Evolutionary conservation across 2,797 vertebrate genomes (phyloP), one percentile per base, ranked within the genome.

Genomic region (Enteromius argenteus): DNA sequence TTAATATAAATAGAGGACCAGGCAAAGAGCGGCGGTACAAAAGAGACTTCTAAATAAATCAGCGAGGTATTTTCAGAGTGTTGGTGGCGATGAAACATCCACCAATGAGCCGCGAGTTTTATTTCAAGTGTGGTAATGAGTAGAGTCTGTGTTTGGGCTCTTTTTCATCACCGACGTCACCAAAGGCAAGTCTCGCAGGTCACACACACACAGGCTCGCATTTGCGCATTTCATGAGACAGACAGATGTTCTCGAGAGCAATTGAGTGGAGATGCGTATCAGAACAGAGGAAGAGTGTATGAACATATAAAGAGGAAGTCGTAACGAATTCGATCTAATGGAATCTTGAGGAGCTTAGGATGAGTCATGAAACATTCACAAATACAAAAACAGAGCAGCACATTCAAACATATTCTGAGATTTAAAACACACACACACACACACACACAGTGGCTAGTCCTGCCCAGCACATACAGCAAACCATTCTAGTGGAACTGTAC

Each of bases 351-450:
- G 53, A 84, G 84, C 86, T 87, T 85, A 85, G 39, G 35, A 85
- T 87, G 86, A 87, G 76, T 87, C 86, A 87, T 74, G 62, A 69
- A 84, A 85, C 68, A 51, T 68, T 79, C 75, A 82, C 79, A 84
- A 69, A 69, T 68, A 68, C 72, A 83, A 83, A 83, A 42, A 76
- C 72, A 68, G 72, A 77, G 66, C 19, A 83, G 81, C 81, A 68
- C 64, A 83, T 83, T 83, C 15, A 83, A 83, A 83, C 49, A 67
- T 66, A 66, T 75, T 75, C 39, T 46, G 14, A 73, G 68, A 74
- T n/a, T 62, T 6, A 60, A 46, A 30, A 80, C 42, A 53, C 79
- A 23, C 35, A 30, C 44, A 21, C 58, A 80, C 42, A 53, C 79
- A 23, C 35, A 30, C 44, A 21, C 58, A 51, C 42, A 7, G 15